These are phyloP conservation scores for Pelusios castaneus DNA, from an alignment of 2,113 vertebrate genomes.

Conservation along the genomic window DNA sequence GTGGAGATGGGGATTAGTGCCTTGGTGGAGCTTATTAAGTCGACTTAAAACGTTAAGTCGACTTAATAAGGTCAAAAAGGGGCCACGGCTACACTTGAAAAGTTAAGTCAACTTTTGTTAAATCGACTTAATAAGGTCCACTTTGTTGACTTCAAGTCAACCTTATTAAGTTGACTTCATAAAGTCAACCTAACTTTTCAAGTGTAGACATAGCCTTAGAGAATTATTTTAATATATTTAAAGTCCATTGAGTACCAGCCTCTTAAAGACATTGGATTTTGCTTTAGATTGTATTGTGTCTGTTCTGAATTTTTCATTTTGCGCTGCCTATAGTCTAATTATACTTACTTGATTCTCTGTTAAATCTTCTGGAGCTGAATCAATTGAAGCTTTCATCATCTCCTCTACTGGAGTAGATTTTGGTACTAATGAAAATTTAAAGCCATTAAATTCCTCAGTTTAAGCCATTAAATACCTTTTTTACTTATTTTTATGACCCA, in stretches of 20 bases:
- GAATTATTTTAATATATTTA: not conserved
- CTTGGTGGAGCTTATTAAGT: too few species aligned
- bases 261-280: constrained; percentile 34
- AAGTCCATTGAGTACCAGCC: not conserved
- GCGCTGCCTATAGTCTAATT: constrained; percentile 11
- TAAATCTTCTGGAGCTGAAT: constrained; percentile 38
- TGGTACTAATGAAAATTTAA: constrained; percentile 55
- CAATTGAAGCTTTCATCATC: constrained; percentile 16
- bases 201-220: too few species aligned
- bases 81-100: too few species aligned
- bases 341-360: constrained; percentile 22
- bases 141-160: too few species aligned
- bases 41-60: too few species aligned
- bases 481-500: constrained; percentile 30
- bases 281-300: not conserved
- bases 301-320: constrained; percentile 30
- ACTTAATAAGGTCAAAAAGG: too few species aligned
- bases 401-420: constrained; percentile 11
- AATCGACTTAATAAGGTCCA: too few species aligned
- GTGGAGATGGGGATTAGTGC: too few species aligned
- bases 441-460: constrained; percentile 6
- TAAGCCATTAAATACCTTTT: constrained; percentile 22
- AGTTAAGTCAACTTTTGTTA: too few species aligned
- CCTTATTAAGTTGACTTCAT: too few species aligned
- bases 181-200: too few species aligned